These are phyloP conservation scores for Dipodomys stephensi DNA, from an alignment of 2,113 vertebrate genomes.

Conservation along the genomic window DNA sequence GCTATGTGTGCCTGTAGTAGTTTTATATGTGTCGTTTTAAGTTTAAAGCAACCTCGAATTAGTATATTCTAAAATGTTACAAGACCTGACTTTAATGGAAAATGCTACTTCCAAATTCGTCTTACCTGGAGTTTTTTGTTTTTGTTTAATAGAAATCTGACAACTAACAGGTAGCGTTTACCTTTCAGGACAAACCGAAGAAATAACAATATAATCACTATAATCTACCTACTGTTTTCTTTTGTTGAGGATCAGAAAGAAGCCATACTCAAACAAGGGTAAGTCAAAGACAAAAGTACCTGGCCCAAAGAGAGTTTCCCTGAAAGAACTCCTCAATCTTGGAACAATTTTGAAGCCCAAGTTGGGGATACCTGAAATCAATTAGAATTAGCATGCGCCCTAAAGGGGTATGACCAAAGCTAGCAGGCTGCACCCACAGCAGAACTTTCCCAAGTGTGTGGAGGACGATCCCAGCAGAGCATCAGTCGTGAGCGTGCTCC, in stretches of 20 bases:
- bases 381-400: constrained; percentile 10
- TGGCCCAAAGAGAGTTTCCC: background rate
- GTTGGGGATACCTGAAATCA: constrained; percentile 47
- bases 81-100: background rate
- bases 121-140: background rate
- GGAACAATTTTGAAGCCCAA: constrained; percentile 24
- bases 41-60: background rate
- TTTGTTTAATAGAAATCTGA: background rate
- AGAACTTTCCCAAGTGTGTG: constrained; percentile 68
- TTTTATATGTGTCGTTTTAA: background rate
- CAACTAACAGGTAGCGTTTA: constrained; percentile 13
- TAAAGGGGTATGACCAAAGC: constrained; percentile 40
- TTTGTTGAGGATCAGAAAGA: constrained; percentile 67
- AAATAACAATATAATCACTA: constrained; percentile 13
- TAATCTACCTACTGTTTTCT: constrained; percentile 47
- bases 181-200: constrained; percentile 12
- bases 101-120: background rate
- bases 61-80: background rate
- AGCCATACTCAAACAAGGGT: background rate
- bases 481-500: background rate
- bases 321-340: constrained; percentile 17
- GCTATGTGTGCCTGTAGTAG: background rate
- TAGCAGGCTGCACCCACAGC: constrained; percentile 10
- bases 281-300: constrained; percentile 54
- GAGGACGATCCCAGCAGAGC: background rate